phyloP scores from a whole-genome alignment of 2,797 vertebrate genomes.

The Catharus ustulatus region DNA sequence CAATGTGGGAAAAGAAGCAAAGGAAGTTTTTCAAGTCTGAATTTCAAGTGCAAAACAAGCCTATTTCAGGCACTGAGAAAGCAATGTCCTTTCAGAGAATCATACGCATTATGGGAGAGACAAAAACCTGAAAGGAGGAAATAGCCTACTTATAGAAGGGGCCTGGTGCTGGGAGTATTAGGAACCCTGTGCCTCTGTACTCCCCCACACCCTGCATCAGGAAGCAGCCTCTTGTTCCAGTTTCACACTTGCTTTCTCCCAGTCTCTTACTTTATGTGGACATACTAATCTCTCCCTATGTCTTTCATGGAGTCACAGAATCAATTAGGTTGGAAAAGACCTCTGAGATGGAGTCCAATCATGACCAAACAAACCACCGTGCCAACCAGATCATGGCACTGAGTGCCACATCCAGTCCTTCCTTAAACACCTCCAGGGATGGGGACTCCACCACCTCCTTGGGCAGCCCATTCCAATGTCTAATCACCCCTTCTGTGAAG shows the following conservation, averaged over 20 bases:
- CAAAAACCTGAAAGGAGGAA: neutral
- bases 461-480: neutral
- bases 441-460: neutral
- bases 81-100: neutral
- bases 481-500: rapidly evolving
- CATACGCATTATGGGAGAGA: rapidly evolving
- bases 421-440: neutral
- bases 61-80: neutral
- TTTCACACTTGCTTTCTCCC: neutral
- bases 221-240: neutral
- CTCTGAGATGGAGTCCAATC: rapidly evolving
- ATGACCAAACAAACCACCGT: neutral
- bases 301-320: neutral
- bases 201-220: rapidly evolving
- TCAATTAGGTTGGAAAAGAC: neutral
- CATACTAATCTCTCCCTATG: neutral
- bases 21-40: neutral
- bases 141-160: neutral
- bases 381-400: neutral
- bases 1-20: neutral
- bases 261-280: rapidly evolving
- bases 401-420: rapidly evolving
- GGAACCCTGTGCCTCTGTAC: rapidly evolving
- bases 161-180: neutral
- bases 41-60: neutral